Percentiles rank a stretch among this genome's conserved stretches.
These are phyloP conservation scores for Astur gentilis DNA, from an alignment of 2,113 vertebrate genomes.

Conservation along the genomic window DNA sequence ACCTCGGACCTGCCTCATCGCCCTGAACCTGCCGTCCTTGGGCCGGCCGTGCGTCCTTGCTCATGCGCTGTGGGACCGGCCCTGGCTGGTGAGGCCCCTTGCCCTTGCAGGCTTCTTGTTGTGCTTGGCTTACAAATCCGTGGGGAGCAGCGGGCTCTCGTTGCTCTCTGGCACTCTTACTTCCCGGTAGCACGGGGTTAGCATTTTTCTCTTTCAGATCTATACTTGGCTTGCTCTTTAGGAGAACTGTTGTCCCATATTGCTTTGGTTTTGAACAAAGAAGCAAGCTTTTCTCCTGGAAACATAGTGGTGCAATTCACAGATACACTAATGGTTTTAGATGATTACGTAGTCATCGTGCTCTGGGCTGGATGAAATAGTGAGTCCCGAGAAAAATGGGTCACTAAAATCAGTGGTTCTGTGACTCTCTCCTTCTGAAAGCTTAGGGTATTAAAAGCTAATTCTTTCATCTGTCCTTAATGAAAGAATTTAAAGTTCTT, in stretches of 20 bases:
- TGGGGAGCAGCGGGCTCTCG: neutral
- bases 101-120: neutral
- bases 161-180: neutral
- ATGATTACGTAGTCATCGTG: neutral
- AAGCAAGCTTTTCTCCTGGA: neutral
- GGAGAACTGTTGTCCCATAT: neutral
- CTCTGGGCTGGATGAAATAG: neutral
- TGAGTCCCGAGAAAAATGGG: neutral
- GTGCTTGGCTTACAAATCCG: neutral
- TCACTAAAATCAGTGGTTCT: neutral
- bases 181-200: neutral
- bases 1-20: neutral
- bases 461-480: neutral
- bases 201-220: neutral
- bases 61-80: rapidly evolving
- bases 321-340: neutral
- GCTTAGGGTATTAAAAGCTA: neutral
- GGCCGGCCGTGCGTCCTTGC: neutral
- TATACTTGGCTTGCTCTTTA: neutral
- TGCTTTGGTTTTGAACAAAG: neutral
- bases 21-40: neutral
- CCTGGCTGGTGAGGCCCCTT: neutral
- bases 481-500: neutral
- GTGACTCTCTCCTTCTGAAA: neutral
- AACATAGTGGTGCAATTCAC: neutral